Conservation (phyloP, 1,140 invertebrate species). For the Homalodisca vitripennis region DNA sequence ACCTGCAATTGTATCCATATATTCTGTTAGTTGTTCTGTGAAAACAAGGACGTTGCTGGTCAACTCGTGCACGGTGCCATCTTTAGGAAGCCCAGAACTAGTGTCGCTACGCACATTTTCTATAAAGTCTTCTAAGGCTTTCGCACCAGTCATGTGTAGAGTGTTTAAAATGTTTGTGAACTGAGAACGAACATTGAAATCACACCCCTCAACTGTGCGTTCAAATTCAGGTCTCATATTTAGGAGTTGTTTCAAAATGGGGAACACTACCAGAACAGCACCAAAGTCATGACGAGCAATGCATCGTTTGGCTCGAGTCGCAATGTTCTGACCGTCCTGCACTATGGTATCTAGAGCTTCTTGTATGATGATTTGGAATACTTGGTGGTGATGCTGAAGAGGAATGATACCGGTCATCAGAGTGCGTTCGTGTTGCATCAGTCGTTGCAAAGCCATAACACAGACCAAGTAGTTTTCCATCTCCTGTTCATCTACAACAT, state of each 20-base stretch:
- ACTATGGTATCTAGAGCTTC: constrained; percentile 84
- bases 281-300: constrained; percentile 79
- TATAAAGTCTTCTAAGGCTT: constrained; percentile 90
- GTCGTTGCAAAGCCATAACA: constrained; percentile 79
- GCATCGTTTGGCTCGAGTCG: constrained; percentile 72
- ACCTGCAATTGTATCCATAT: constrained; percentile 70
- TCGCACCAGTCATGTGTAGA: constrained; percentile 74
- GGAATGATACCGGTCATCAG: constrained; percentile 84
- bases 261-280: constrained; percentile 81
- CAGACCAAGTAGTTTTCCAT: constrained; percentile 85
- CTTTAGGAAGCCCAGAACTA: constrained; percentile 81
- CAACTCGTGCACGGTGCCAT: constrained; percentile 95
- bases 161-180: constrained; percentile 72
- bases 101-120: constrained; percentile 85
- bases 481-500: constrained; percentile 74
- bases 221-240: constrained; percentile 83
- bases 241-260: constrained; percentile 79
- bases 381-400: constrained; percentile 70
- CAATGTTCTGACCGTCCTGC: constrained; percentile 77
- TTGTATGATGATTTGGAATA: constrained; percentile 82
- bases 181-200: constrained; percentile 66
- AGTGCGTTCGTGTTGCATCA: constrained; percentile 84
- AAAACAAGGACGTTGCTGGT: constrained; percentile 91
- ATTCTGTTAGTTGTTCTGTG: constrained; percentile 78
- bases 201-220: constrained; percentile 70